Percentiles rank a stretch among this genome's conserved stretches.
Conservation (phyloP, 2,797 vertebrate genomes). For the Sebastes jordani region DNA sequence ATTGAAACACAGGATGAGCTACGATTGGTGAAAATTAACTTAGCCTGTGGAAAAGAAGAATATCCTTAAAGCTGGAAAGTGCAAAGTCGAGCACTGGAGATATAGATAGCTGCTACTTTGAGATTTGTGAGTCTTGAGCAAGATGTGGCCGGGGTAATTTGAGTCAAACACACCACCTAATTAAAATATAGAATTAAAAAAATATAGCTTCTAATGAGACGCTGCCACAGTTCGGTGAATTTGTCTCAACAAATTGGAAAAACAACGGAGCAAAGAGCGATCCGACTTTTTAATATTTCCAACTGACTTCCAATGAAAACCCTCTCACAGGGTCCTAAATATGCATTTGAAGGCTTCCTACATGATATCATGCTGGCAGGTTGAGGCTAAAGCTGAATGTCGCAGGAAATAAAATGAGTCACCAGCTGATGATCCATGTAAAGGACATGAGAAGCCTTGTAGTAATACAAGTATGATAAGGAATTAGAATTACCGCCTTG, state of each 20-base stretch:
- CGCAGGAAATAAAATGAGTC: not conserved
- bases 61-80: slow-evolving; percentile 45
- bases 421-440: not conserved
- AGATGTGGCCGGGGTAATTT: slow-evolving; percentile 1
- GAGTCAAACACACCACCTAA: slow-evolving; percentile 32
- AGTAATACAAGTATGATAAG: not conserved
- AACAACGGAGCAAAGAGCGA: not conserved
- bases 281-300: not conserved
- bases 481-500: not conserved
- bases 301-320: not conserved
- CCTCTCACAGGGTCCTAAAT: not conserved
- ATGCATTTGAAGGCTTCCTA: not conserved
- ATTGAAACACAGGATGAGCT: slow-evolving; percentile 51
- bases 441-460: not conserved
- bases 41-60: slow-evolving; percentile 16
- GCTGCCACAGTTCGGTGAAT: slow-evolving; percentile 2
- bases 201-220: slow-evolving; percentile 8
- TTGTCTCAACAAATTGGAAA: not conserved
- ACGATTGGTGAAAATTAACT: slow-evolving; percentile 50
- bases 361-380: not conserved
- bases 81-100: slow-evolving; percentile 26
- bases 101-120: slow-evolving; percentile 36
- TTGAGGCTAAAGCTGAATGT: not conserved
- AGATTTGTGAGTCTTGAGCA: slow-evolving; percentile 16
- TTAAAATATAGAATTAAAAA: slow-evolving; percentile 29